Base-by-base conservation (phyloP, 53 echinoderm and acorn worm genomes). In the Luidia sarsii region DNA sequence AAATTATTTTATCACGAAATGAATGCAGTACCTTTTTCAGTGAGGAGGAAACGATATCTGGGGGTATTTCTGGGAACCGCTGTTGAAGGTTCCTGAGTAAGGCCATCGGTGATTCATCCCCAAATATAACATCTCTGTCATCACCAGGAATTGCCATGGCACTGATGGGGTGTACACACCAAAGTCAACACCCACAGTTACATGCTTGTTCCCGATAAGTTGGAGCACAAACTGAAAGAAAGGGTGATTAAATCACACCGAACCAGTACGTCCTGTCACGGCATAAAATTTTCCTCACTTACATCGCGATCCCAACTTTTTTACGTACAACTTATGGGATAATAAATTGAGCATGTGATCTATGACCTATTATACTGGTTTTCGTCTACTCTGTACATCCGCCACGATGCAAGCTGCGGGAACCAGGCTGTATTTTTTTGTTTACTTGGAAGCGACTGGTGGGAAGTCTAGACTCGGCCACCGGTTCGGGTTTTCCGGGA, bases 41-140 rank as follows among this genome's bases (percentile, higher is more conserved):
- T n/a, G 27, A 54, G 27, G 39, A 53, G 67, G 82, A 67, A 67
- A 82, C 82, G 7, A 82, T 56, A 28, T 68, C 82, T 27, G 38
- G 43, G 67, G 82, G 82, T 50, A 82, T 82, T 68, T 82, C 82
- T 13, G 82, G 82, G 56, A 82, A 82, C 34, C 56, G 39, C 14
- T 39, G 69, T 25, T 68, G 53, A 0, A 82, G 43, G 34, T 51
- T 56, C 20, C 33, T 35, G n/a, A 82, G n/a, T 39, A 13, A 24
- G 13, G 18, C 38, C n/a, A 48, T 21, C 3, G 54, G 50, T 37
- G 39, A 22, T 33, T 82, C 67, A 6, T 75, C 75, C 7, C 30
- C 57, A 30, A 75, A 60, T 13, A 14, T 29, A n/a, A n/a, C n/a
- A n/a, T n/a, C n/a, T n/a, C n/a, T n/a, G n/a, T 75, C 60, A 59